Percentiles rank a stretch among this genome's conserved stretches.
phyloP scores from a whole-genome alignment of 2,113 vertebrate species.

The Prietella phreatophila region DNA sequence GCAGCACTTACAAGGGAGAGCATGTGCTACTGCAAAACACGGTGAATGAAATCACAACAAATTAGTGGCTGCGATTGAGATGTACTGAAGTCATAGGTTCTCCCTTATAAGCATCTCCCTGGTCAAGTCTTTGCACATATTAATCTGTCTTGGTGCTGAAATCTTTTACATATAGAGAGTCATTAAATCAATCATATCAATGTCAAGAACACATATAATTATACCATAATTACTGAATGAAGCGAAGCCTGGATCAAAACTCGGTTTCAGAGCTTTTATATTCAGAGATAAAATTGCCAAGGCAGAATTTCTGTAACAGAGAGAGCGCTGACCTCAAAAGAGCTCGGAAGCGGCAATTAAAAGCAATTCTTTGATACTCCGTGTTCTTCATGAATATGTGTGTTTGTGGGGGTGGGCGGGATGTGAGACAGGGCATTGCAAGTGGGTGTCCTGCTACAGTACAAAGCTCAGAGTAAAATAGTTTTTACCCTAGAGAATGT shows the following conservation, averaged over 20 bases:
- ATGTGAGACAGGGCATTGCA: not conserved
- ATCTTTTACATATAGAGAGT: not conserved
- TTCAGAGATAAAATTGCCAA: constrained; percentile 3
- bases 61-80: not conserved
- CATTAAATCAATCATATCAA: not conserved
- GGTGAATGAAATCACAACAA: not conserved
- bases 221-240: not conserved
- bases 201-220: not conserved
- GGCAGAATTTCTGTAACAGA: constrained; percentile 9
- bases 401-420: not conserved
- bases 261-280: constrained; percentile 4
- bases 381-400: constrained; percentile 12
- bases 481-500: not conserved
- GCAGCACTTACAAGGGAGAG: not conserved
- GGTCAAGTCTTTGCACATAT: not conserved
- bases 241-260: not conserved
- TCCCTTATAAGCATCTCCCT: not conserved
- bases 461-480: constrained; percentile 3
- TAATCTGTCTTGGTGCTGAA: not conserved
- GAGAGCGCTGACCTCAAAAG: not conserved
- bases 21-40: not conserved
- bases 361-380: constrained; percentile 7
- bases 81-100: not conserved
- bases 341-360: constrained; percentile 25
- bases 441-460: not conserved